phyloP scores from a whole-genome alignment of 2,113 vertebrate species.

The Chaenocephalus aceratus region DNA sequence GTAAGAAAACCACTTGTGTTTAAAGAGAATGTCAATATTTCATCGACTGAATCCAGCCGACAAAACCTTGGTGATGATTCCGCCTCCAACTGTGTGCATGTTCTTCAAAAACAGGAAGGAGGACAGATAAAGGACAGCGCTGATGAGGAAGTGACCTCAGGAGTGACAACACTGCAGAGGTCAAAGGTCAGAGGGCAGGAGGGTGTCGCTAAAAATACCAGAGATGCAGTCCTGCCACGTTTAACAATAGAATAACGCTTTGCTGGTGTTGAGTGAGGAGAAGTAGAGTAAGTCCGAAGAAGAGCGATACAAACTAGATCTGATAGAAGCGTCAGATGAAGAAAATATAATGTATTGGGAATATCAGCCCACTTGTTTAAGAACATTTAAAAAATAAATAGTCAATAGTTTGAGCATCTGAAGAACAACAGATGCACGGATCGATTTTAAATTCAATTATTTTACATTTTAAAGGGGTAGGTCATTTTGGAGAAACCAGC shows the following conservation, averaged over 20 bases:
- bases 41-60: no score
- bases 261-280: background rate
- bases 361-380: no score
- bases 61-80: background rate
- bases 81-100: background rate
- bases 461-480: no score
- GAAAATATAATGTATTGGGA: no score
- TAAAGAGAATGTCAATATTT: no score
- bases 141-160: slow-evolving; percentile 55
- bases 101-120: slow-evolving; percentile 67
- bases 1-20: no score
- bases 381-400: no score
- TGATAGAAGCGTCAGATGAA: no score
- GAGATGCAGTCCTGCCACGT: background rate
- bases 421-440: no score
- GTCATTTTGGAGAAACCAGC: no score
- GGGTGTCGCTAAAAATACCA: slow-evolving; percentile 59
- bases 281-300: background rate
- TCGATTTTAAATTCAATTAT: no score
- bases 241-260: slow-evolving; percentile 17
- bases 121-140: slow-evolving; percentile 31
- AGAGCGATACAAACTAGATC: background rate
- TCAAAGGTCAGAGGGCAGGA: slow-evolving; percentile 49
- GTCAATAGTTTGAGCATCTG: no score
- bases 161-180: slow-evolving; percentile 26